Conservation (phyloP, 2,797 vertebrate genomes). For the Microctenopoma lineatum region DNA sequence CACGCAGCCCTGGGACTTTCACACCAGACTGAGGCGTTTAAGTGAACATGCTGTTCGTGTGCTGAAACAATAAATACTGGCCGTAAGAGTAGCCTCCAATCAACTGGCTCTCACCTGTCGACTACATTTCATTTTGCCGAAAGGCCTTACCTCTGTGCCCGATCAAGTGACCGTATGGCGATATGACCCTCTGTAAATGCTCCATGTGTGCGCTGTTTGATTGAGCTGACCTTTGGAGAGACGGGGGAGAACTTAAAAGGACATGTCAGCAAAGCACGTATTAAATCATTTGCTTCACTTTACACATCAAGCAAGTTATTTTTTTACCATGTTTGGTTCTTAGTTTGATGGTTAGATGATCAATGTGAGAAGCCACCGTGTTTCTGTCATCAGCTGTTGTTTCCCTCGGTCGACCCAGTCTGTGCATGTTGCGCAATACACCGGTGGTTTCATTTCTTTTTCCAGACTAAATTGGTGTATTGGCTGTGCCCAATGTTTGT, state of each 20-base stretch:
- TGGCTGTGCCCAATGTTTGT: too few relatives aligned
- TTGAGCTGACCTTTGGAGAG: slow-evolving; percentile 54
- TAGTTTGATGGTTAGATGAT: background rate
- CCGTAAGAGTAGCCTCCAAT: slow-evolving; percentile 2
- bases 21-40: slow-evolving; percentile 30
- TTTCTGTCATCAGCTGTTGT: too few relatives aligned
- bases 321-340: background rate
- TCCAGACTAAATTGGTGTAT: too few relatives aligned
- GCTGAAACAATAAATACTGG: slow-evolving; percentile 32
- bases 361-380: background rate
- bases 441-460: too few relatives aligned
- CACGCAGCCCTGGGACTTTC: slow-evolving; percentile 24
- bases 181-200: slow-evolving; percentile 48
- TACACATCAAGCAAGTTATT: slow-evolving; percentile 31
- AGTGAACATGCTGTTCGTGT: slow-evolving; percentile 16
- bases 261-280: slow-evolving; percentile 20
- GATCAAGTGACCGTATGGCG: slow-evolving; percentile 35
- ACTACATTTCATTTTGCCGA: slow-evolving; percentile 40
- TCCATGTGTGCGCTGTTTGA: slow-evolving; percentile 21
- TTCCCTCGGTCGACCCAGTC: too few relatives aligned
- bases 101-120: slow-evolving; percentile 23
- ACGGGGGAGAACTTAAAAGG: slow-evolving; percentile 38
- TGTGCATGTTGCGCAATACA: too few relatives aligned
- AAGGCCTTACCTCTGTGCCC: slow-evolving; percentile 32
- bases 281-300: slow-evolving; percentile 19